Evolutionary conservation across 2,888 invertebrate genomes (phyloP).

Genomic region (Harpagoxenus sublaevis): DNA sequence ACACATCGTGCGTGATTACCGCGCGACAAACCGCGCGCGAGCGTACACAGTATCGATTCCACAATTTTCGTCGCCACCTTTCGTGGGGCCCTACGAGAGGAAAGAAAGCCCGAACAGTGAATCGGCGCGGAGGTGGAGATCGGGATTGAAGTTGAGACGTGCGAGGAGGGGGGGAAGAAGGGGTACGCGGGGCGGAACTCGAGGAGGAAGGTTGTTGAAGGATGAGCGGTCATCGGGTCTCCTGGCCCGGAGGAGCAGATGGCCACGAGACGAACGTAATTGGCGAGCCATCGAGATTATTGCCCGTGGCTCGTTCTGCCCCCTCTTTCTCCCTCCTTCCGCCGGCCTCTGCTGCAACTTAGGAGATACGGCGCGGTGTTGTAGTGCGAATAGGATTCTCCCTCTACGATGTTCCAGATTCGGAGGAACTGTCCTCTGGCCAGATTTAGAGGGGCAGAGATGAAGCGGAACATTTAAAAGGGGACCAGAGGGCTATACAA

Average conservation of each 20-base stretch:
- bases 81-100: conserved; percentile 8
- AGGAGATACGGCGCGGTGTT: background rate
- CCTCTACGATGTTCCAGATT: conserved; percentile 61
- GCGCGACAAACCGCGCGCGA: conserved; percentile 62
- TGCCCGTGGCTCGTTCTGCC: conserved; percentile 77
- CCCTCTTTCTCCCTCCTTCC: conserved; percentile 13
- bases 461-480: conserved; percentile 31
- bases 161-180: conserved; percentile 5
- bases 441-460: conserved; percentile 14
- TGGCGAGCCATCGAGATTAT: conserved; percentile 84
- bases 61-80: conserved; percentile 53
- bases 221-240: conserved; percentile 78
- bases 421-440: conserved; percentile 45
- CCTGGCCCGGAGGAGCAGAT: conserved; percentile 82
- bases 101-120: background rate
- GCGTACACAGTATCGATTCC: conserved; percentile 55
- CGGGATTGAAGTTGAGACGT: background rate
- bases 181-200: conserved; percentile 38
- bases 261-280: conserved; percentile 85
- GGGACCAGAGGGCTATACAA: conserved; percentile 52
- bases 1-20: conserved; percentile 52
- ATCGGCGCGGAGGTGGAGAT: conserved; percentile 42
- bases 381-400: conserved; percentile 6
- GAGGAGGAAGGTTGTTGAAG: conserved; percentile 71
- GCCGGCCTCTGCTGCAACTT: conserved; percentile 11